Evolutionary conservation across 2,113 vertebrate genomes (phyloP).

Genomic region (Orycteropus afer): DNA sequence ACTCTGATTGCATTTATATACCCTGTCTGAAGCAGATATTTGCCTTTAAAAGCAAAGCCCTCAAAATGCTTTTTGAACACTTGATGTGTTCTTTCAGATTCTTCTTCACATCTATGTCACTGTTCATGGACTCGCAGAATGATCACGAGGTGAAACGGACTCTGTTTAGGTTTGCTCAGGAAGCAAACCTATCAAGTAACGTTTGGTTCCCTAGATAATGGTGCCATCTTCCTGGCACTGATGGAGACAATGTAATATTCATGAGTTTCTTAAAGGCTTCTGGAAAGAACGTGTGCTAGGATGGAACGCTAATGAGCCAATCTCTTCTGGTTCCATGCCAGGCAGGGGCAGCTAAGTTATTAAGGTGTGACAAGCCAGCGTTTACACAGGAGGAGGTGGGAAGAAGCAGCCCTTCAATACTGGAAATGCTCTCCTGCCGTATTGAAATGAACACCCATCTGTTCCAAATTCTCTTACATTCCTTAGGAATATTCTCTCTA

Average conservation of each 20-base stretch:
- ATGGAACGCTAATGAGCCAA: constrained; percentile 75
- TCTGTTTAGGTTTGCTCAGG: not conserved
- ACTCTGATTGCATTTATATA: constrained; percentile 19
- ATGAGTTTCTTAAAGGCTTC: constrained; percentile 81
- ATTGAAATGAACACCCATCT: constrained; percentile 17
- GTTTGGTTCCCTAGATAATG: constrained; percentile 78
- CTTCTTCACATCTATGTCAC: not conserved
- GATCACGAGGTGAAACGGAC: not conserved
- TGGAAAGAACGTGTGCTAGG: constrained; percentile 72
- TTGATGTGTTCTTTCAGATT: not conserved
- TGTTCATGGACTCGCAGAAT: not conserved
- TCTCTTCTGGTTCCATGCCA: constrained; percentile 69
- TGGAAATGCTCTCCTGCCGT: constrained; percentile 34
- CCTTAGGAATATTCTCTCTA: not conserved
- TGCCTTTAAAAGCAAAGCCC: constrained; percentile 55
- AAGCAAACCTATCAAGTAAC: not conserved
- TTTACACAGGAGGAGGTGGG: constrained; percentile 76
- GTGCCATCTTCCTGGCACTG: constrained; percentile 69
- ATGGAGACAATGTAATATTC: constrained; percentile 81
- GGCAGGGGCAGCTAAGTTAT: constrained; percentile 79
- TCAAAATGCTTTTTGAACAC: not conserved
- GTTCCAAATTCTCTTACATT: constrained; percentile 11
- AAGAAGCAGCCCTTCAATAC: not conserved
- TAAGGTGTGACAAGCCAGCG: constrained; percentile 70
- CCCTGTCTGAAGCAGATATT: not conserved